A percentile compares a stretch with the other conserved stretches of the same genome.
These are phyloP conservation scores for Diorhabda carinulata DNA, from an alignment of 1,140 invertebrate genomes.

Conservation along the genomic window DNA sequence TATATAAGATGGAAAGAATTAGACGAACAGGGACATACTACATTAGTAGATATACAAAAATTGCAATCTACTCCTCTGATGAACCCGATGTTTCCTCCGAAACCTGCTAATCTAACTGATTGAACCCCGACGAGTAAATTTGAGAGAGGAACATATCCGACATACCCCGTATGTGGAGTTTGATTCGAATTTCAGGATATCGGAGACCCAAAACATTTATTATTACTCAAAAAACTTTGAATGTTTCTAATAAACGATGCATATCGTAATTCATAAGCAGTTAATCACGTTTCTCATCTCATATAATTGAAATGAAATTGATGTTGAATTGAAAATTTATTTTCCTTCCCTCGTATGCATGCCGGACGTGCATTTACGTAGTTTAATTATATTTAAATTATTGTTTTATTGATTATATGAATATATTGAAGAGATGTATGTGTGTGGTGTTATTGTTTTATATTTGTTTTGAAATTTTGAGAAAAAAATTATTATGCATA, in stretches of 20 bases:
- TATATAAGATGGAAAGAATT: conserved; percentile 88
- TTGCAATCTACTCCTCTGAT: conserved; percentile 45
- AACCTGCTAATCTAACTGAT: conserved; percentile 36
- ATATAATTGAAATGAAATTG: background rate
- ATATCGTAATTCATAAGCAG: conserved; percentile 26
- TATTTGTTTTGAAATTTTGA: no score
- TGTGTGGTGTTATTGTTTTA: no score
- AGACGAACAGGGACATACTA: conserved; percentile 68
- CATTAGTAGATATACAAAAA: conserved; percentile 62
- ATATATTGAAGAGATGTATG: no score
- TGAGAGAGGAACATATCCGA: background rate
- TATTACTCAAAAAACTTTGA: conserved; percentile 39
- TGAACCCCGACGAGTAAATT: conserved; percentile 36
- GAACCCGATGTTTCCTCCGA: conserved; percentile 30
- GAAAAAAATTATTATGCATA: no score
- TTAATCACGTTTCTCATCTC: conserved; percentile 31
- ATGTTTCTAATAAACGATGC: conserved; percentile 33
- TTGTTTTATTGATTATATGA: background rate
- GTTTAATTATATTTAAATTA: conserved; percentile 29
- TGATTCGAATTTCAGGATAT: background rate
- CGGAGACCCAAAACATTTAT: conserved; percentile 36
- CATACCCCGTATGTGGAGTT: background rate
- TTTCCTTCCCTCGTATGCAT: conserved; percentile 31
- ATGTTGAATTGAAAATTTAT: conserved; percentile 29
- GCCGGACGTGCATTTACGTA: conserved; percentile 37